Evolutionary conservation across 2,113 vertebrate species (phyloP), one percentile per base, ranked within the genome.

Genomic region (Trinectes maculatus): DNA sequence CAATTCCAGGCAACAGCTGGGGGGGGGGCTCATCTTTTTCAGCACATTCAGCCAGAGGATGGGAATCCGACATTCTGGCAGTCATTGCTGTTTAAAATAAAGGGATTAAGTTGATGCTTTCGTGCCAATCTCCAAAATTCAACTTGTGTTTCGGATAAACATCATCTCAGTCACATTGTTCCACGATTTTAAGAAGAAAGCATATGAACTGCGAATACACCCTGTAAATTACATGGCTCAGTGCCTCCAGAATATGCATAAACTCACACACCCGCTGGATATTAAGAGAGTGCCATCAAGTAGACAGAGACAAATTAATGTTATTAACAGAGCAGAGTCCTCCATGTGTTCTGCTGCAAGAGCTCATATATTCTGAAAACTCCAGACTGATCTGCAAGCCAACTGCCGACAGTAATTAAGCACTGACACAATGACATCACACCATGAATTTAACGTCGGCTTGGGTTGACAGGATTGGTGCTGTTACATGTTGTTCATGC

Each of bases 271-370:
- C 79, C 67, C 12, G 72, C 21, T 44, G 19, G 65, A 52, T 70
- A 65, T 76, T 63, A 77, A 43, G 29, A 48, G 42, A 34, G 52
- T 68, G 26, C 51, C 21, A 75, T 75, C 48, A 80, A 72, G 37
- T 40, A 71, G 80, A 63, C 71, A 77, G 43, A 79, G 69, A 85
- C 40, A 78, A 83, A 85, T 79, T 13, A 16, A 26, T 25, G 49
- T 56, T 56, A 77, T 82, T 75, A 77, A 49, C 43, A 42, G 18
- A 25, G 10, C 3, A 68, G 49, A 44, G 36, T 40, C 16, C 2
- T 21, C 59, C 59, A 71, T 71, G 52, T 79, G 55, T 55, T 59
- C 49, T 48, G 51, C 36, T 37, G 36, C 42, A 42, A 71, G 28
- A 68, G 44, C n/a, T 68, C 15, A 57, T n/a, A 29, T 19, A 16